Percentiles rank a stretch among this genome's conserved stretches.
phyloP scores from a whole-genome alignment of 2,888 invertebrate species.

The Dascillus cervinus region DNA sequence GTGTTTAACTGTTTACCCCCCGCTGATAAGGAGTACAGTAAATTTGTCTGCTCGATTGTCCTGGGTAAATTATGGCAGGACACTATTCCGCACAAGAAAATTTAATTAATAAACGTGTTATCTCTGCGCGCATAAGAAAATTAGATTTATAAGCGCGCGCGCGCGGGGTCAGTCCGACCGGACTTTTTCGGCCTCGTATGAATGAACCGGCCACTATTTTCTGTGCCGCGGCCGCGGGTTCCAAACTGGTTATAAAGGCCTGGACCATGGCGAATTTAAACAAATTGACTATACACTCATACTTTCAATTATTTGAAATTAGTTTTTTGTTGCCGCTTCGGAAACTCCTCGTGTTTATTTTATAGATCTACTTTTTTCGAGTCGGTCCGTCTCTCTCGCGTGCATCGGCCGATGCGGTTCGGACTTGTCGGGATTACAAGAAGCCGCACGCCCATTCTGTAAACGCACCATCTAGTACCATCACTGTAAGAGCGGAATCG shows the following conservation, averaged over 20 bases:
- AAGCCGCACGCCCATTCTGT: background rate
- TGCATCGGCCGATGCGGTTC: no score
- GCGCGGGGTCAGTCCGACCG: no score
- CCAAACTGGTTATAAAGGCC: constrained; percentile 14
- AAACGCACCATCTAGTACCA: background rate
- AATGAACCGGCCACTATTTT: no score
- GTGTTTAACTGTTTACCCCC: constrained; percentile 22
- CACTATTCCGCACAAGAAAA: constrained; percentile 21
- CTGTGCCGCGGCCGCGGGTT: constrained; percentile 7
- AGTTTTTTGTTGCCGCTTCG: constrained; percentile 28
- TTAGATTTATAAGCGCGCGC: constrained; percentile 17
- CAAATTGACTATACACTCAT: constrained; percentile 37
- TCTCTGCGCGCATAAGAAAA: constrained; percentile 18
- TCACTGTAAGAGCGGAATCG: background rate
- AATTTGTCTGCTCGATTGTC: constrained; percentile 25
- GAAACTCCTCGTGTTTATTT: constrained; percentile 24
- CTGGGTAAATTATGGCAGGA: constrained; percentile 14
- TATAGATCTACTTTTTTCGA: constrained; percentile 10
- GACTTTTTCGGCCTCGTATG: no score
- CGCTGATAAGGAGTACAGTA: constrained; percentile 25
- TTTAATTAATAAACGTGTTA: constrained; percentile 28
- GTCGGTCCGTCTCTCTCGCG: no score
- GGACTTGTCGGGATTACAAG: no score
- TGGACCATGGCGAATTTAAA: constrained; percentile 37
- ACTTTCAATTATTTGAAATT: constrained; percentile 38